These are phyloP conservation scores for Tribolium madens DNA, from an alignment of 1,140 invertebrate genomes.

Conservation along the genomic window DNA sequence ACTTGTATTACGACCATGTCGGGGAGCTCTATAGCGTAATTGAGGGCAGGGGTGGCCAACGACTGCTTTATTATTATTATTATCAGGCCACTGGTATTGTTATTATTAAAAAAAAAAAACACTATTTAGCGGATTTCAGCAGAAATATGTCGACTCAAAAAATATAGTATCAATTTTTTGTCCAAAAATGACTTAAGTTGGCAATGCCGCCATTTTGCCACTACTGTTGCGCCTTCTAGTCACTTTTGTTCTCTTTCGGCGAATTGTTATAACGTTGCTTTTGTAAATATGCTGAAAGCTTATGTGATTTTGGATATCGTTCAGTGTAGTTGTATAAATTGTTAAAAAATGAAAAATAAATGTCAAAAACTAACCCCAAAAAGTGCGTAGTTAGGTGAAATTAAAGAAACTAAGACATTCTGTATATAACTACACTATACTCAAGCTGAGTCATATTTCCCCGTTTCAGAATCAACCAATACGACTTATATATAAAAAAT, in stretches of 20 bases:
- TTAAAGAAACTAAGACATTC: conserved; percentile 12
- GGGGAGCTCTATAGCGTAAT: conserved; percentile 77
- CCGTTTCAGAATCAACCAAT: conserved; percentile 13
- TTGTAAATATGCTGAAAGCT: conserved; percentile 51
- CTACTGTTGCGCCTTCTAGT: no score
- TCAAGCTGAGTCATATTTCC: neutral
- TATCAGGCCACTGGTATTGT: neutral
- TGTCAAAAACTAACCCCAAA: conserved; percentile 22
- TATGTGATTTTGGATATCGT: conserved; percentile 55
- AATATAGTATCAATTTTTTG: no score
- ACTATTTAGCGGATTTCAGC: neutral
- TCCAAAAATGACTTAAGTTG: no score
- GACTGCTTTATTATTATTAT: neutral
- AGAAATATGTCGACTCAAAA: no score
- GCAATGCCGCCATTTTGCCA: no score
- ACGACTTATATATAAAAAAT: conserved; percentile 17
- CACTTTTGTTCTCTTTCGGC: neutral
- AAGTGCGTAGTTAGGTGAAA: conserved; percentile 21
- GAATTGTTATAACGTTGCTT: conserved; percentile 38
- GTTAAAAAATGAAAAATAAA: conserved; percentile 34
- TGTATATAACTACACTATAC: conserved; percentile 26
- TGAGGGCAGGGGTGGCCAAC: neutral
- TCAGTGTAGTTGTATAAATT: conserved; percentile 49
- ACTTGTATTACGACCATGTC: conserved; percentile 73
- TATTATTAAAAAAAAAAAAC: neutral